phyloP scores from a whole-genome alignment of 1,140 invertebrate species.

The Rhagoletis zephyria region DNA sequence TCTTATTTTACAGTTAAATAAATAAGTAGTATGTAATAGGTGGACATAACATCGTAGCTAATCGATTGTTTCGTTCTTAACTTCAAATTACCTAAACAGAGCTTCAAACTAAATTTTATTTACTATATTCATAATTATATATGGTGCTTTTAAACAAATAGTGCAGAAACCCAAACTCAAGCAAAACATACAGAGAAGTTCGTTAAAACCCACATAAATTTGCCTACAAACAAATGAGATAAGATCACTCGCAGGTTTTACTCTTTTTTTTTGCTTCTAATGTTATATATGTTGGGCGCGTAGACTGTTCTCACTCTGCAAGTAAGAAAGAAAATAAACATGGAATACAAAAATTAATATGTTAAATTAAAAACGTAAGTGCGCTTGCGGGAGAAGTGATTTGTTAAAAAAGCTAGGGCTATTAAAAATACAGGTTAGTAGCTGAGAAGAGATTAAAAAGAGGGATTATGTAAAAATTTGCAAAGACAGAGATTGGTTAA shows the following conservation, averaged over 20 bases:
- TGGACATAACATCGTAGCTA: constrained; percentile 1
- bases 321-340: constrained; percentile 53
- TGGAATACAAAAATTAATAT: constrained; percentile 26
- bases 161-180: constrained; percentile 43
- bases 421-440: too few relatives aligned
- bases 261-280: not conserved
- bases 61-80: not conserved
- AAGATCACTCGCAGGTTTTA: not conserved
- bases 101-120: not conserved
- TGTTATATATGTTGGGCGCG: constrained; percentile 54
- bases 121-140: not conserved
- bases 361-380: constrained; percentile 21
- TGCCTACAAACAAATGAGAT: constrained; percentile 20
- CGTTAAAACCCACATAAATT: not conserved
- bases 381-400: not conserved
- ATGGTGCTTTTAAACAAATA: constrained; percentile 37
- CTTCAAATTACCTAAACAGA: not conserved
- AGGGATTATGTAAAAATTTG: not conserved
- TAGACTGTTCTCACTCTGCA: constrained; percentile 56
- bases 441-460: not conserved
- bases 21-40: constrained; percentile 10
- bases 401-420: too few relatives aligned
- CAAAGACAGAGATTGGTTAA: not conserved
- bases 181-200: constrained; percentile 7
- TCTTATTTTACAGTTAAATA: constrained; percentile 7